Conservation (phyloP, 2,797 vertebrate genomes). For the Syngnathus acus region DNA sequence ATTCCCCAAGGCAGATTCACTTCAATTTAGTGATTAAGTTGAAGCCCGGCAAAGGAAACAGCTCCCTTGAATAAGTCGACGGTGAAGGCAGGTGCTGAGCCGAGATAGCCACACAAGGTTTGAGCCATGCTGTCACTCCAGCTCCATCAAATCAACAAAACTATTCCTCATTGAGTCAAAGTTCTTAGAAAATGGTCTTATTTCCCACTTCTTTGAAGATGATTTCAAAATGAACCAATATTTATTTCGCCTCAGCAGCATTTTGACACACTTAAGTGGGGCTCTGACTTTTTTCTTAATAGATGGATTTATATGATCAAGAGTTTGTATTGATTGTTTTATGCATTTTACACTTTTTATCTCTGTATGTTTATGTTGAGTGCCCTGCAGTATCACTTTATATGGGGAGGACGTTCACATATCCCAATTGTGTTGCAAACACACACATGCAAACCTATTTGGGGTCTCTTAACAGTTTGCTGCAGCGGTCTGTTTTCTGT, state of each 20-base stretch:
- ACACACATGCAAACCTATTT: too few species aligned
- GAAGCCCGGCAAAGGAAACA: not conserved
- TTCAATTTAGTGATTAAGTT: not conserved
- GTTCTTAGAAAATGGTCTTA: not conserved
- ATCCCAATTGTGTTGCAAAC: too few species aligned
- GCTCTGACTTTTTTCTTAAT: too few species aligned
- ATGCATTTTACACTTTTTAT: not conserved
- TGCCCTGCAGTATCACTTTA: too few species aligned
- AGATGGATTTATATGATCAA: too few species aligned
- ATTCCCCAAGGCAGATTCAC: conserved; percentile 27
- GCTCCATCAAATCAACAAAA: conserved; percentile 1
- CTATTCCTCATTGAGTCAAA: not conserved
- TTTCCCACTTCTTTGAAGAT: not conserved
- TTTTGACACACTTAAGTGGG: not conserved
- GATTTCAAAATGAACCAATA: not conserved
- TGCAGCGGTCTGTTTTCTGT: too few species aligned
- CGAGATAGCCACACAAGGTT: not conserved
- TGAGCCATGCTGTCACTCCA: not conserved
- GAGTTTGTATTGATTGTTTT: too few species aligned
- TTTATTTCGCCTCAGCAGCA: not conserved
- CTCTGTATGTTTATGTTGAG: too few species aligned
- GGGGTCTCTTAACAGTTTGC: too few species aligned
- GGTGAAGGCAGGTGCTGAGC: not conserved
- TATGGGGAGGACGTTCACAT: too few species aligned
- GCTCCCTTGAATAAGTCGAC: not conserved